phyloP scores from a whole-genome alignment of 2,888 invertebrate genomes.

The Eudemis profundana region DNA sequence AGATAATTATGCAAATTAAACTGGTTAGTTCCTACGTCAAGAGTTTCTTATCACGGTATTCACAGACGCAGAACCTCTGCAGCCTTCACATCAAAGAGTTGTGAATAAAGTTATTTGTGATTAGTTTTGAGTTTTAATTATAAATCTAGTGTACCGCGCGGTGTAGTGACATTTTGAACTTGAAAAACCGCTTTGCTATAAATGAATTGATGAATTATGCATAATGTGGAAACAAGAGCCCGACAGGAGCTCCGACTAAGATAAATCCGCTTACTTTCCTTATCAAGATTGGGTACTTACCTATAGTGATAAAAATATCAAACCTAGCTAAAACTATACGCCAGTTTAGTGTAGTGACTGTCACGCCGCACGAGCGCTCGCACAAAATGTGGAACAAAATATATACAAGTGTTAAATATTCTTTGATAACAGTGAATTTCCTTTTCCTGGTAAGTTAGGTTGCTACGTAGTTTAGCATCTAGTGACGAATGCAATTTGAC shows the following conservation, averaged over 20 bases:
- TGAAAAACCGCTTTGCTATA: slow-evolving; percentile 17
- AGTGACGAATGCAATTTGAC: slow-evolving; percentile 35
- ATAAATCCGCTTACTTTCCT: slow-evolving; percentile 78
- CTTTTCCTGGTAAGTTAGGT: slow-evolving; percentile 75
- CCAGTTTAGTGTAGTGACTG: slow-evolving; percentile 52
- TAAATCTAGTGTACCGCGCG: slow-evolving; percentile 12
- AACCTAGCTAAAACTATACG: slow-evolving; percentile 65
- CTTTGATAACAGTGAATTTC: slow-evolving; percentile 73
- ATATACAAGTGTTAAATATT: slow-evolving; percentile 79
- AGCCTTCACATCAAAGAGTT: slow-evolving; percentile 20
- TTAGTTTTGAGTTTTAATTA: slow-evolving; percentile 1
- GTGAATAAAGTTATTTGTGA: slow-evolving; percentile 5
- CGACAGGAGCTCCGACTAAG: slow-evolving; percentile 56
- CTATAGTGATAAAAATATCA: slow-evolving; percentile 74
- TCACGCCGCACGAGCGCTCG: slow-evolving; percentile 56
- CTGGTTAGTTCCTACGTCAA: slow-evolving; percentile 41
- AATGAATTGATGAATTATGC: slow-evolving; percentile 38
- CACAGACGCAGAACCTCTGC: slow-evolving; percentile 9
- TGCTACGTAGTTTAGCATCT: slow-evolving; percentile 40
- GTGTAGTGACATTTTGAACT: slow-evolving; percentile 11
- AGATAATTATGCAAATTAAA: slow-evolving; percentile 47
- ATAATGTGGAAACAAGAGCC: slow-evolving; percentile 48
- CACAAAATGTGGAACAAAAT: slow-evolving; percentile 77
- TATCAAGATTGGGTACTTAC: slow-evolving; percentile 72
- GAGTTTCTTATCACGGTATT: slow-evolving; percentile 41